Evolutionary conservation across 2,797 vertebrate species (phyloP).

Genomic region (Chrosomus eos): DNA sequence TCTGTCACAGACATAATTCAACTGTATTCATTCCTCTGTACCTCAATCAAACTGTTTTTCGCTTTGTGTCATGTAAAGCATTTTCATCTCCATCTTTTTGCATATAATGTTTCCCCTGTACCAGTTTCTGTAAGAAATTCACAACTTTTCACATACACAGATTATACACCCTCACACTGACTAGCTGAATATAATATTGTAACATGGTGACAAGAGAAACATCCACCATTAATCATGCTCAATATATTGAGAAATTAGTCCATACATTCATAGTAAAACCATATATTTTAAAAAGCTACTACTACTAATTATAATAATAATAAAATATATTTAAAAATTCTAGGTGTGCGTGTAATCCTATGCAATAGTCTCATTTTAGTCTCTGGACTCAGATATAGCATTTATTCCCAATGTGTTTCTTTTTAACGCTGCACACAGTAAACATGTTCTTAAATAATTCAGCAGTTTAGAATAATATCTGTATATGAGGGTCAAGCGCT

Average conservation of each 20-base stretch:
- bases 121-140: background rate
- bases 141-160: background rate
- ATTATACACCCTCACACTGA: background rate
- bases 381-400: background rate
- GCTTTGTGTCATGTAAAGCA: background rate
- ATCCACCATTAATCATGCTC: background rate
- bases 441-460: slow-evolving; percentile 45
- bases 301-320: background rate
- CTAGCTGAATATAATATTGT: slow-evolving; percentile 9
- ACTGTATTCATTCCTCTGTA: background rate
- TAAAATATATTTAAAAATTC: background rate
- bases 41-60: background rate
- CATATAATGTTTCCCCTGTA: background rate
- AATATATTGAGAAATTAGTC: background rate
- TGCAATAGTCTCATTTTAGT: background rate
- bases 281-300: background rate
- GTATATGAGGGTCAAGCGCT: background rate
- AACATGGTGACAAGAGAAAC: background rate
- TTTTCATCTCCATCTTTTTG: background rate
- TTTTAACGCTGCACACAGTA: slow-evolving; percentile 19
- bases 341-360: background rate
- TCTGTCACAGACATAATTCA: background rate
- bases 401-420: background rate
- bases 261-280: background rate
- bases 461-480: slow-evolving; percentile 2